These are phyloP conservation scores for Phainopepla nitens DNA, from an alignment of 2,113 vertebrate species.

Conservation along the genomic window DNA sequence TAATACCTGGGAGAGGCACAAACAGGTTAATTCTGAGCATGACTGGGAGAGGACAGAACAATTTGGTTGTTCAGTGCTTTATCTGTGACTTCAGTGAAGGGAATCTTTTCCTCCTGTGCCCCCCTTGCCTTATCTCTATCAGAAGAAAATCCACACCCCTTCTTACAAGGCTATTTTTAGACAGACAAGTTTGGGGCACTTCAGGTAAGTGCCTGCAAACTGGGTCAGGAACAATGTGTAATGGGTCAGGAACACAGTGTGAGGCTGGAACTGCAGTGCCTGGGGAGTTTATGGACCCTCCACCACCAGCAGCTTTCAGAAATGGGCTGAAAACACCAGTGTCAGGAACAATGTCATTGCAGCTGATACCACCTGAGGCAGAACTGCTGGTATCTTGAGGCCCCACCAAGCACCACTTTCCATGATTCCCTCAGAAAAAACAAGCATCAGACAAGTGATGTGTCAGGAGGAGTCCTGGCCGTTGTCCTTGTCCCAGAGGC, in stretches of 20 bases:
- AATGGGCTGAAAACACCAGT: neutral
- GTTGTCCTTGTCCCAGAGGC: neutral
- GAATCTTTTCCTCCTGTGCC: neutral
- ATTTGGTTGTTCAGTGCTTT: neutral
- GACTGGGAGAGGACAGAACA: neutral
- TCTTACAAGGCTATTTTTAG: neutral
- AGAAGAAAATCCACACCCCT: neutral
- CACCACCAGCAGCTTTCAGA: neutral
- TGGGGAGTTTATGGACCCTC: neutral
- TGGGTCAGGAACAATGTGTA: neutral
- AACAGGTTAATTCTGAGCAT: neutral
- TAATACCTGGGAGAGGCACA: constrained; percentile 82
- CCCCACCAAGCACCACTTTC: neutral
- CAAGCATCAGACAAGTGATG: rapidly evolving
- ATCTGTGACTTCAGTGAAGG: neutral
- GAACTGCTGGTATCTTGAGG: neutral
- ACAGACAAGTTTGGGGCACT: neutral
- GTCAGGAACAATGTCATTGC: neutral
- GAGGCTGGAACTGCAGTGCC: neutral
- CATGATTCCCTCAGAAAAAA: neutral
- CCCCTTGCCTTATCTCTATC: neutral
- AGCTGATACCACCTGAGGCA: neutral
- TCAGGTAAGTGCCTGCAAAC: neutral
- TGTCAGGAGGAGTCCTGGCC: rapidly evolving
- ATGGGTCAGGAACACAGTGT: neutral